Conservation (phyloP, 35 echinoderm and acorn worm genomes). For the Ptychodera flava region DNA sequence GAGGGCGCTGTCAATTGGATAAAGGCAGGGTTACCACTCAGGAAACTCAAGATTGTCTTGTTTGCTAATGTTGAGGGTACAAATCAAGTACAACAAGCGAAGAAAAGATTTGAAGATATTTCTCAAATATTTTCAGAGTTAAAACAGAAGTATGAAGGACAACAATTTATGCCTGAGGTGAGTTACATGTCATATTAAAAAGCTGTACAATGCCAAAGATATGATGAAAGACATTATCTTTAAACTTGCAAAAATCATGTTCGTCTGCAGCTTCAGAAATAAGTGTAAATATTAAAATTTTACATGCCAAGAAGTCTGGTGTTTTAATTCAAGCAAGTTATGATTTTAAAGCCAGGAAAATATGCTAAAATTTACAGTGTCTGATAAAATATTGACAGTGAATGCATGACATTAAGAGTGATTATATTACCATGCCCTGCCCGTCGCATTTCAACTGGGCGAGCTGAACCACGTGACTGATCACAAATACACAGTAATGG, state of each 20-base stretch:
- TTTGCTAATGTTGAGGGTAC: conserved; percentile 19
- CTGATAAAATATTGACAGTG: no score
- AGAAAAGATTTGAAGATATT: conserved; percentile 17
- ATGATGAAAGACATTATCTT: background rate
- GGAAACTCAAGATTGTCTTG: conserved; percentile 79
- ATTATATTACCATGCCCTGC: no score
- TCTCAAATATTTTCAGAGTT: conserved; percentile 45
- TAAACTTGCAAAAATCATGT: background rate
- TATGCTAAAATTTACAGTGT: no score
- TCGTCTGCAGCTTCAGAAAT: background rate
- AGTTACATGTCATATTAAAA: no score
- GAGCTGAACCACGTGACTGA: no score
- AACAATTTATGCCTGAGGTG: conserved; percentile 87
- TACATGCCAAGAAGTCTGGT: no score
- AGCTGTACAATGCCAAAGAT: no score
- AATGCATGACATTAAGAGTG: no score
- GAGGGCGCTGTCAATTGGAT: conserved; percentile 88
- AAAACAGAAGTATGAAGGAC: conserved; percentile 75
- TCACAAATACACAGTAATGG: no score
- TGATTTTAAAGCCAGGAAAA: no score
- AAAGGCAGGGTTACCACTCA: conserved; percentile 89
- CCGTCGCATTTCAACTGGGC: no score
- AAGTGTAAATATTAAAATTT: background rate
- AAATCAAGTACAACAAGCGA: background rate
- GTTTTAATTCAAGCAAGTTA: no score